phyloP scores from a whole-genome alignment of 2,113 vertebrate species.

The Pristiophorus japonicus region DNA sequence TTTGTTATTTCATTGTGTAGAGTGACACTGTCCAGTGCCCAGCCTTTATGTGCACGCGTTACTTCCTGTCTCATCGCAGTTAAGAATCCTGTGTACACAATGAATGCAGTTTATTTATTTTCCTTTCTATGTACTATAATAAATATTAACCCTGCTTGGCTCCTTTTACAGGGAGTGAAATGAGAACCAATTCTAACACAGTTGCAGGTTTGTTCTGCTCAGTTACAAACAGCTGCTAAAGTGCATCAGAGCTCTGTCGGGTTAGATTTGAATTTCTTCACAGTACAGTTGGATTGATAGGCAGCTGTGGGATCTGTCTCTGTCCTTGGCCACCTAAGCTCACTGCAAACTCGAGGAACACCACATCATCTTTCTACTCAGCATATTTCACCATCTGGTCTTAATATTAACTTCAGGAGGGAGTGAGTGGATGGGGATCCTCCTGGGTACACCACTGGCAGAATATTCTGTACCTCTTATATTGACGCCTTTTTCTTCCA shows the following conservation, averaged over 20 bases:
- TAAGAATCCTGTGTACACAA: slow-evolving; percentile 54
- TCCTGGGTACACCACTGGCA: background rate
- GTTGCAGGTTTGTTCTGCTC: background rate
- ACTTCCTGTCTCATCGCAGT: slow-evolving; percentile 68
- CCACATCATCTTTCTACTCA: no score
- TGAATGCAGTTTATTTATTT: background rate
- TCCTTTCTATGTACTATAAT: background rate
- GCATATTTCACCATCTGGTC: background rate
- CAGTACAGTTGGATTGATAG: background rate
- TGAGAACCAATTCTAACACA: background rate
- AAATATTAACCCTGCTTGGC: background rate
- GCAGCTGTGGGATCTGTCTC: background rate
- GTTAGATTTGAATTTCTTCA: background rate
- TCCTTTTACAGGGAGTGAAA: background rate
- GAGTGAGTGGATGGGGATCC: background rate
- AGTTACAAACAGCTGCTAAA: background rate
- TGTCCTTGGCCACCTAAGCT: background rate
- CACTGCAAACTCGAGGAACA: background rate
- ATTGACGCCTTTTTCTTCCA: no score
- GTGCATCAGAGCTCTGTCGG: background rate
- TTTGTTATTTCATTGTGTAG: slow-evolving; percentile 61
- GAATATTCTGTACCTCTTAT: no score
- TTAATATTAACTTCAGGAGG: background rate
- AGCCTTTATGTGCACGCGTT: slow-evolving; percentile 62
- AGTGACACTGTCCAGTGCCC: slow-evolving; percentile 62